Percentiles rank a stretch among this genome's conserved stretches.
Conservation (phyloP, 2,113 vertebrate species). For the Carollia perspicillata region DNA sequence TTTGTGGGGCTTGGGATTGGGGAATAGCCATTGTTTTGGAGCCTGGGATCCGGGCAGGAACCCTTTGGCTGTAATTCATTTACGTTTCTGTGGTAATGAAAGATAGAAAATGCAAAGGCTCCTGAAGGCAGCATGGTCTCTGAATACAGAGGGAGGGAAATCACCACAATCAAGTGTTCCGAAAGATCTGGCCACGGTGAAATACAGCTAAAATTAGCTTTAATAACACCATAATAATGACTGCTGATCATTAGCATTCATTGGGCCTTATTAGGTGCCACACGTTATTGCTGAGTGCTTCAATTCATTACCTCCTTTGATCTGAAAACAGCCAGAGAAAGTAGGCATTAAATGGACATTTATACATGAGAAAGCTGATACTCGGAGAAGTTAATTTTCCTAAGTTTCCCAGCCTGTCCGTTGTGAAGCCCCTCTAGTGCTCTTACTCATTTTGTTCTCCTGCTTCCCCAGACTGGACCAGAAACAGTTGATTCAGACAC, state of each 20-base stretch:
- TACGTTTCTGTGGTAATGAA: not conserved
- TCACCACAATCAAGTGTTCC: not conserved
- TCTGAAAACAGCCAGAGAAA: not conserved
- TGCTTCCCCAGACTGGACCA: not conserved
- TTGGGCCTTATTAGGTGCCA: not conserved
- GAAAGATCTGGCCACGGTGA: not conserved
- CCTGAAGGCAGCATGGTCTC: not conserved
- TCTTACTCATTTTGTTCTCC: not conserved
- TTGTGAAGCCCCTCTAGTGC: not conserved
- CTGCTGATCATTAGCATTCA: not conserved
- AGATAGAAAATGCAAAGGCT: not conserved
- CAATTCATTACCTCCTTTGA: not conserved
- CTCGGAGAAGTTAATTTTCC: not conserved
- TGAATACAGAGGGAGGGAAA: not conserved
- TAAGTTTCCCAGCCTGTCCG: not conserved
- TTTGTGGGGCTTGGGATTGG: not conserved
- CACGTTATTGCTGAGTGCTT: not conserved
- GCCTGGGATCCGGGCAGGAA: not conserved
- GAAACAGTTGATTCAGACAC: not conserved
- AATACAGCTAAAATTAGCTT: slow-evolving; percentile 29
- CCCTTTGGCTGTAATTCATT: not conserved
- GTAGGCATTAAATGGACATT: not conserved
- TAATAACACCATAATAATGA: not conserved
- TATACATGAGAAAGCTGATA: not conserved
- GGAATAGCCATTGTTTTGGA: not conserved